Evolutionary conservation across 2,888 invertebrate species (phyloP), one percentile per base, ranked within the genome.

Genomic region (Perithous albicinctus): DNA sequence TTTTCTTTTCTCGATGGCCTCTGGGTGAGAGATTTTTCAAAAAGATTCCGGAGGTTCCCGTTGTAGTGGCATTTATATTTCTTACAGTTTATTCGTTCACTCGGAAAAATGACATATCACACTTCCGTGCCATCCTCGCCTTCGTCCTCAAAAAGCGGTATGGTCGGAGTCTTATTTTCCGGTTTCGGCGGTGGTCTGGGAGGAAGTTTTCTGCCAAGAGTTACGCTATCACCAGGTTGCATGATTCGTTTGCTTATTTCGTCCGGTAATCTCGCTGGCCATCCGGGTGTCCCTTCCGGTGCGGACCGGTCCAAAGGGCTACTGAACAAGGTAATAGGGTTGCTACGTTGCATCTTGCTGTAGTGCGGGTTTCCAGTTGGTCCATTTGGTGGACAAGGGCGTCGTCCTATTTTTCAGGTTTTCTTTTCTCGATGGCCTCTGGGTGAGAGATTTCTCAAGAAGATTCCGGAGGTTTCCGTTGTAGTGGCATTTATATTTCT

Each of bases 61-160:
- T n/a, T n/a, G n/a, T n/a, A n/a, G n/a, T n/a, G n/a, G n/a, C n/a
- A n/a, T n/a, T n/a, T n/a, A n/a, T n/a, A n/a, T n/a, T n/a, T n/a
- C n/a, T n/a, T n/a, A n/a, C n/a, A n/a, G n/a, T n/a, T n/a, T n/a
- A n/a, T n/a, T n/a, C n/a, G n/a, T n/a, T n/a, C n/a, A n/a, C n/a
- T n/a, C n/a, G n/a, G n/a, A n/a, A n/a, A n/a, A n/a, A n/a, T n/a
- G n/a, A n/a, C n/a, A n/a, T n/a, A n/a, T 94, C 95, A 97, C 94
- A 97, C 97, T 94, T 97, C 97, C 87, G 97, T 97, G 85, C 97
- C 97, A 87, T 97, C 97, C 91, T 97, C 97, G 32, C 97, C 97
- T 93, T 97, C 97, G 91, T 97, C 97, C 91, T 97, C 97, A 90
- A 97, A 97, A 84, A 97, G 93, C 80, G 97, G 97, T 87, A 96